Percentiles rank a stretch among this genome's conserved stretches.
These are phyloP conservation scores for Urocynchramus pylzowi DNA, from an alignment of 2,113 vertebrate species.

Conservation along the genomic window DNA sequence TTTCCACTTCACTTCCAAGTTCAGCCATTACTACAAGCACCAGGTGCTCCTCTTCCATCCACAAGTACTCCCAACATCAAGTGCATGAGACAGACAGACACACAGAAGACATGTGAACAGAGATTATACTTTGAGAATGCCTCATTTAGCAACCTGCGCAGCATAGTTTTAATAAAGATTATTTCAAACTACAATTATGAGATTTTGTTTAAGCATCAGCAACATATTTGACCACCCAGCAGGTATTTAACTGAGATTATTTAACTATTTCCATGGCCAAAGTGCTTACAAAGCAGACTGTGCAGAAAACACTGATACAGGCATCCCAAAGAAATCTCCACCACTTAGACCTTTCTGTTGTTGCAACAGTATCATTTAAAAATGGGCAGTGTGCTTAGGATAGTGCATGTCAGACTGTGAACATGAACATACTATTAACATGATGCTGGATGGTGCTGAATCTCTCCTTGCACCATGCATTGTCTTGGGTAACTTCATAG, in stretches of 20 bases:
- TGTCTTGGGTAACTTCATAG: not conserved
- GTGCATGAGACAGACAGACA: not conserved
- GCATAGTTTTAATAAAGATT: not conserved
- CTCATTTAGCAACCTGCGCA: not conserved
- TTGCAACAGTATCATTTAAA: not conserved
- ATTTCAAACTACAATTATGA: not conserved
- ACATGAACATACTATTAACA: not conserved
- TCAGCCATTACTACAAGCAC: not conserved
- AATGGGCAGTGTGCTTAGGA: not conserved
- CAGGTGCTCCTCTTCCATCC: not conserved
- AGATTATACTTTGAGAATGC: not conserved
- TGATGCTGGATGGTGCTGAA: fast-evolving
- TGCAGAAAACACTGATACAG: not conserved
- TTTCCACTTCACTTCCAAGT: not conserved
- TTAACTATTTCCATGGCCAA: not conserved
- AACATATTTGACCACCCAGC: not conserved
- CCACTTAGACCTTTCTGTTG: not conserved
- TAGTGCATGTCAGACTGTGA: not conserved
- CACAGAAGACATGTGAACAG: not conserved
- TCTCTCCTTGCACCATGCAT: not conserved
- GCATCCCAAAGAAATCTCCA: not conserved
- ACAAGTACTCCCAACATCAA: not conserved
- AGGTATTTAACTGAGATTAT: not conserved
- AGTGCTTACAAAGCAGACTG: not conserved
- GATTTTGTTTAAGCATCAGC: not conserved